Evolutionary conservation across 2,888 invertebrate genomes (phyloP), one percentile per base, ranked within the genome.

Genomic region (Hypercompe scribonia): DNA sequence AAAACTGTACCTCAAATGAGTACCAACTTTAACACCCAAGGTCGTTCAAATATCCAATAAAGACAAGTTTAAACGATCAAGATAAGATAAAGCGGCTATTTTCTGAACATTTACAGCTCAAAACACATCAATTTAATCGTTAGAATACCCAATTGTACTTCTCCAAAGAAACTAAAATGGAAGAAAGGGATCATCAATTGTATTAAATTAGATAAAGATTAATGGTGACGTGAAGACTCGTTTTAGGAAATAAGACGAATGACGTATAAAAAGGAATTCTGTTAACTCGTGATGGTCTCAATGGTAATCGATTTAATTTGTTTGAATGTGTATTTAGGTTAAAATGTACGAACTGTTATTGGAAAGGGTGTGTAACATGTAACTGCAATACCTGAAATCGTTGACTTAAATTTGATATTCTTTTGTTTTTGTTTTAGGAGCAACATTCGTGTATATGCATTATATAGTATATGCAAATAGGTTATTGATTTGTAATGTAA

Each of bases 161-260:
- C 64, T 58, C 70, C 80, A 80, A 78, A 79, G 79, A 81, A 81
- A 83, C 84, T 85, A 80, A 86, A 58, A 83, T 79, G 85, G 84
- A 83, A 84, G 86, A 84, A 82, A 78, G 79, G 83, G 86, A 84
- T 87, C 92, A 92, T 93, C 92, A 90, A 93, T 92, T 90, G 90
- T 88, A 89, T 90, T 90, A 90, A 91, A 93, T 89, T 88, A 90
- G 88, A 91, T 89, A 86, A 88, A 92, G 93, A 93, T 90, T 87
- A 90, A 93, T 92, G 88, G 86, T 78, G 74, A 67, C 71, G 70
- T 34, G 80, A 78, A 75, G 76, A 15, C 39, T 58, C 33, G 15
- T 70, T 63, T 72, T 67, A 63, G 68, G 61, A 58, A 65, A 64
- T 54, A 65, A 61, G 65, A 54, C 67, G 67, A 50, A 68, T 65